Conservation (phyloP, 2,888 invertebrate genomes). For the Brachyptera risi region DNA sequence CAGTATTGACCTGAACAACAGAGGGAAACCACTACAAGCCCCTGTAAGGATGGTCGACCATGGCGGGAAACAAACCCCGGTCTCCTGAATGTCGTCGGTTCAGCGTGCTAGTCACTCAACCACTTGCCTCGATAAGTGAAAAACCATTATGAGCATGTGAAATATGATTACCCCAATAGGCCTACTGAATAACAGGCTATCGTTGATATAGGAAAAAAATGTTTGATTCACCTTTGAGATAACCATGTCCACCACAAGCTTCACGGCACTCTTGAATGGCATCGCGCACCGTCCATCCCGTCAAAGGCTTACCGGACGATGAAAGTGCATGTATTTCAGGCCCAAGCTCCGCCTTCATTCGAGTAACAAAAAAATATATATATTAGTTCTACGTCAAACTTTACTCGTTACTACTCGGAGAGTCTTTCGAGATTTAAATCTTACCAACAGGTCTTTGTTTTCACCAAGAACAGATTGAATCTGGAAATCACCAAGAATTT, state of each 20-base stretch:
- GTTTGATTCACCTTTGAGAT: slow-evolving; percentile 51
- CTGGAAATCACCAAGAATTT: slow-evolving; percentile 33
- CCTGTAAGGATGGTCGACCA: no score
- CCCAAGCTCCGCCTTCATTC: slow-evolving; percentile 30
- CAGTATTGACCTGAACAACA: no score
- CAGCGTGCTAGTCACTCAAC: no score
- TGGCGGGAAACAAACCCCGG: no score
- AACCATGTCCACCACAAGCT: slow-evolving; percentile 95
- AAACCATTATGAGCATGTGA: no score
- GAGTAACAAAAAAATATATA: neutral
- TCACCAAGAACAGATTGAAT: slow-evolving; percentile 31
- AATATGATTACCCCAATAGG: no score
- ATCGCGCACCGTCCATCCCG: slow-evolving; percentile 82
- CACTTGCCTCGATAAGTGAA: no score
- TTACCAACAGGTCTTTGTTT: slow-evolving; percentile 21
- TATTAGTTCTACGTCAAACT: neutral
- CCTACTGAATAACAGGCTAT: no score
- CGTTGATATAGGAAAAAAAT: no score
- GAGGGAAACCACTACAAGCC: no score
- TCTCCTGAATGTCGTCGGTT: no score
- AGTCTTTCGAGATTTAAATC: no score
- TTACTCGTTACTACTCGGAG: neutral
- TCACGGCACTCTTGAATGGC: slow-evolving; percentile 90
- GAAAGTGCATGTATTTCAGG: slow-evolving; percentile 74
- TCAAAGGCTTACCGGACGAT: slow-evolving; percentile 69